Evolutionary conservation across 2,888 invertebrate genomes (phyloP), one percentile per base, ranked within the genome.

Genomic region (Pyrrhosoma nymphula): DNA sequence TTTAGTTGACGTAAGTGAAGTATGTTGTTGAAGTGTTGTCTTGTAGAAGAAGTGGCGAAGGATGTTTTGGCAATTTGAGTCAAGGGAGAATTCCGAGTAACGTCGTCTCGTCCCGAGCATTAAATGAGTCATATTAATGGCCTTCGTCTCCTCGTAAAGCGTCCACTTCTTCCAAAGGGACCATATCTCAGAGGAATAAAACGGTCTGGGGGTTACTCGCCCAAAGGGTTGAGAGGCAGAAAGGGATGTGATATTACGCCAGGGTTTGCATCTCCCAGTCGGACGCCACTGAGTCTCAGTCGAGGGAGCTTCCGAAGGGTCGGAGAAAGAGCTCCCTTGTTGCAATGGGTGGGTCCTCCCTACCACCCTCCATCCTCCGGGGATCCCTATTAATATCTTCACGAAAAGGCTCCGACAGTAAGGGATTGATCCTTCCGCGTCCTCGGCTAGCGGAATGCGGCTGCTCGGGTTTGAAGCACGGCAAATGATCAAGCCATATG

Each of bases 271-370:
- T 63, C 23, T 63, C 23, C 18, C 63, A 6, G 4, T 23, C 75
- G 75, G 0, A n/a, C n/a, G 30, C 75, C 4, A n/a, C 75, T n/a
- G n/a, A 75, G n/a, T 10, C 75, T n/a, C 75, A 16, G 23, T 23
- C n/a, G n/a, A 63, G 4, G 63, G 63, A 23, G 18, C 63, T 23
- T 63, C 20, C 63, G 23, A 8, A 63, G 20, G 23, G 75, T 12
- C 75, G 30, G 75, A 75, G 75, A 75, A 75, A 75, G 75, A 75
- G 30, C 75, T n/a, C 75, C 75, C 75, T 75, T 75, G 75, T 75
- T 75, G 75, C 75, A 3, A 20, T 20, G 30, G 30, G 12, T 20
- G 8, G 23, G 23, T 30, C 75, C 75, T 20, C 4, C 10, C 75
- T n/a, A 10, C 10, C 30, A n/a, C 12, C 23, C 23, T 63, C 16